Evolutionary conservation across 2,113 vertebrate genomes (phyloP).

Genomic region (Elgaria multicarinata): DNA sequence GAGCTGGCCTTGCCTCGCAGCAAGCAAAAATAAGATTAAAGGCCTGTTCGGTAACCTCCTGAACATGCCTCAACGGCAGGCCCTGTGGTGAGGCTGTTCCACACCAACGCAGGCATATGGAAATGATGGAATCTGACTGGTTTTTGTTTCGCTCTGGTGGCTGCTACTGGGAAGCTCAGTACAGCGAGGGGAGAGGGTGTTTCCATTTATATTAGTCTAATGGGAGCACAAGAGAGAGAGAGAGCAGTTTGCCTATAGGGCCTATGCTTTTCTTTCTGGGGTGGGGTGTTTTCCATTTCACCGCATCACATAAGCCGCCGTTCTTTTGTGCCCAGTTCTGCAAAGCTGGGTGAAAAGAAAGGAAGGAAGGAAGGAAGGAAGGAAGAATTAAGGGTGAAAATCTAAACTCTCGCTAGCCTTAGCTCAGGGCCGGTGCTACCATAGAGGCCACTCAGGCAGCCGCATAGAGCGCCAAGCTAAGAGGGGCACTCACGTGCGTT

Average conservation of each 20-base stretch:
- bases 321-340: background rate
- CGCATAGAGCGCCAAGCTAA: too few relatives aligned
- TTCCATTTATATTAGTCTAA: background rate
- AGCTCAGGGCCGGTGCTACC: too few relatives aligned
- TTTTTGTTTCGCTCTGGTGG: background rate
- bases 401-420: too few relatives aligned
- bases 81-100: background rate
- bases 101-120: background rate
- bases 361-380: too few relatives aligned
- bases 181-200: fast-evolving
- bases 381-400: too few relatives aligned
- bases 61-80: fast-evolving
- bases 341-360: background rate
- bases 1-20: background rate
- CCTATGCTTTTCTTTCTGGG: background rate
- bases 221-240: too few relatives aligned
- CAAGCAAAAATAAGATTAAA: background rate
- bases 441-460: too few relatives aligned
- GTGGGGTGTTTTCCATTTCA: background rate
- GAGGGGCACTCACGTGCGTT: too few relatives aligned
- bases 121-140: background rate
- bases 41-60: background rate
- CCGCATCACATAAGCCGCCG: background rate
- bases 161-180: background rate
- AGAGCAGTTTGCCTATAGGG: background rate